A percentile compares a stretch with the other conserved stretches of the same genome.
Evolutionary conservation across 2,888 invertebrate genomes (phyloP).

Genomic region (Thecophora atra): DNA sequence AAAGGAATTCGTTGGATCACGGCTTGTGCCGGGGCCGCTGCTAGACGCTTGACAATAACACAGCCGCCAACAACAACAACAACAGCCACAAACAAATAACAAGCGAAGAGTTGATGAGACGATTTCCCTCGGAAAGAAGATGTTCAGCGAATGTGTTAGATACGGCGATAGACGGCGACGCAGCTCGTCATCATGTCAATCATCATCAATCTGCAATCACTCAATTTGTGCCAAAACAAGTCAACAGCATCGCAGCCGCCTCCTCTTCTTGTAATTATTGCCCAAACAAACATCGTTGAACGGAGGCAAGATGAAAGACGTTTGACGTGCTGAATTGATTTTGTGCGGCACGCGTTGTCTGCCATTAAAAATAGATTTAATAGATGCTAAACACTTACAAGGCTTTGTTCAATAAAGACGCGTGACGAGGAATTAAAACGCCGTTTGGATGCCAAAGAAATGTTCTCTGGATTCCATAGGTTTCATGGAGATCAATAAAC

Average conservation of each 20-base stretch:
- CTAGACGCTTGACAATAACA: neutral
- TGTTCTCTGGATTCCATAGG: too few species aligned
- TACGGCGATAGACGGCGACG: neutral
- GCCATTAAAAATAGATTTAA: too few species aligned
- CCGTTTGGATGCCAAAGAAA: too few species aligned
- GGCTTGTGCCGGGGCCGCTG: slow-evolving; percentile 38
- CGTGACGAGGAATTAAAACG: too few species aligned
- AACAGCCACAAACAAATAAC: neutral
- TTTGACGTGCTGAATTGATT: too few species aligned
- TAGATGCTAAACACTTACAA: too few species aligned
- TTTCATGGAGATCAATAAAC: too few species aligned
- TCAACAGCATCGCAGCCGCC: slow-evolving; percentile 26
- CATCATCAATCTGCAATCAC: slow-evolving; percentile 42
- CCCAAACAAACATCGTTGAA: neutral
- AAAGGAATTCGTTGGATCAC: slow-evolving; percentile 49
- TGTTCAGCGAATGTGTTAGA: slow-evolving; percentile 23
- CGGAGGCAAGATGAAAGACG: too few species aligned
- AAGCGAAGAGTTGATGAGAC: neutral
- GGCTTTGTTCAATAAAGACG: too few species aligned
- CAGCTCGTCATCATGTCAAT: slow-evolving; percentile 6
- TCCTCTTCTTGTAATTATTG: neutral
- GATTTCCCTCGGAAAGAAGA: neutral
- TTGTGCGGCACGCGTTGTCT: too few species aligned
- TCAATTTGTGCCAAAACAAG: slow-evolving; percentile 45
- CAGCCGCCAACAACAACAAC: neutral